phyloP scores from a whole-genome alignment of 1,140 invertebrate species.

The Bursaphelenchus mucronatus region DNA sequence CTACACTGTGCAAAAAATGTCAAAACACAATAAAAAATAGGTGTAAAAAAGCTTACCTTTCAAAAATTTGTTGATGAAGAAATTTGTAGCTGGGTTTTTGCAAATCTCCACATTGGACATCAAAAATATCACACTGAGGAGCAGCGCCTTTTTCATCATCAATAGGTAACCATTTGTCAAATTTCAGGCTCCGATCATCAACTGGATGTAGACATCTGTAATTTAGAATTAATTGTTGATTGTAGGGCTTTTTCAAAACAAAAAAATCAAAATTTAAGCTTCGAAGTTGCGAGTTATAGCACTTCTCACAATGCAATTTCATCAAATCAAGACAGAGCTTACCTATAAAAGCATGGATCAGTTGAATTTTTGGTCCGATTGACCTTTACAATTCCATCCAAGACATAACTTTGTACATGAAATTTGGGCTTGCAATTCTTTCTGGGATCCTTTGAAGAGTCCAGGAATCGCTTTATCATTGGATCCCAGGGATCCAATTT shows the following conservation, averaged over 20 bases:
- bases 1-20: background rate
- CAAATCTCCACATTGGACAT: constrained; percentile 18
- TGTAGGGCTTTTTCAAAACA: too few species aligned
- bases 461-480: constrained; percentile 14
- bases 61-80: constrained; percentile 13
- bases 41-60: constrained; percentile 4
- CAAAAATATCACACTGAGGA: constrained; percentile 29
- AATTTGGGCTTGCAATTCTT: constrained; percentile 17
- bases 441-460: constrained; percentile 10
- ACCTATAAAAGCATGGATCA: background rate
- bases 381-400: constrained; percentile 7
- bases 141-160: background rate
- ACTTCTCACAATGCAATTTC: too few species aligned
- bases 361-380: background rate
- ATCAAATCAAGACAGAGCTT: constrained; percentile 1
- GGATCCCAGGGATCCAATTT: constrained; percentile 28
- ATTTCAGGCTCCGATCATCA: constrained; percentile 9
- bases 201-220: constrained; percentile 22
- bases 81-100: constrained; percentile 13
- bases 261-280: too few species aligned
- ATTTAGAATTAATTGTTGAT: too few species aligned
- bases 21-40: constrained; percentile 4
- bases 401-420: background rate
- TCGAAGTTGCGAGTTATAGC: too few species aligned
- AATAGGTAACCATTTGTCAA: constrained; percentile 19